These are phyloP conservation scores for Rhinoptilus africanus DNA, from an alignment of 2,113 vertebrate genomes.

Conservation along the genomic window DNA sequence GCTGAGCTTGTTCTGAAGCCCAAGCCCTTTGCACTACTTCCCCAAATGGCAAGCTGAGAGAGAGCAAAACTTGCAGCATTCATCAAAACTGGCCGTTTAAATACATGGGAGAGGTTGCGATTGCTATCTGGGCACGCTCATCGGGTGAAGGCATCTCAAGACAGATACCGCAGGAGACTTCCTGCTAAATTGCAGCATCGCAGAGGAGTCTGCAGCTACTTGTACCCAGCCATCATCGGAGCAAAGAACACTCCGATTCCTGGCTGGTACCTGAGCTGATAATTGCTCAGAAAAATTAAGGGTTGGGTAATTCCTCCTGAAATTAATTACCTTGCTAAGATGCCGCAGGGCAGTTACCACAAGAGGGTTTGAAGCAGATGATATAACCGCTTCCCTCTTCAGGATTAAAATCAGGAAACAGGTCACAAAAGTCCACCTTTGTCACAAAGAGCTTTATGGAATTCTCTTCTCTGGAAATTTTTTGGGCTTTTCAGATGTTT, in stretches of 20 bases:
- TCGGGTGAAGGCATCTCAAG: background rate
- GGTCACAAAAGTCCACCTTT: background rate
- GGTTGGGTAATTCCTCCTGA: slow-evolving; percentile 62
- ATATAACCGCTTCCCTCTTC: slow-evolving; percentile 5
- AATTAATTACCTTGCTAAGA: slow-evolving; percentile 53
- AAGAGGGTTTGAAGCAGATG: background rate
- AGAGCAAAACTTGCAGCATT: background rate
- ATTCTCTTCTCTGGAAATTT: background rate
- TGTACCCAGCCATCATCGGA: slow-evolving; percentile 16
- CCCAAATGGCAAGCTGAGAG: background rate
- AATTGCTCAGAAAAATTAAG: slow-evolving; percentile 69
- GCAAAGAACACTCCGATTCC: slow-evolving; percentile 20
- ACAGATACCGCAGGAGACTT: slow-evolving; percentile 5
- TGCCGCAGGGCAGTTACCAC: slow-evolving; percentile 1
- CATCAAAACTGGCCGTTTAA: background rate
- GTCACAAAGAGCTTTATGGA: background rate
- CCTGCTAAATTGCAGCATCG: background rate
- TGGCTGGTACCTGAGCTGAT: slow-evolving; percentile 62
- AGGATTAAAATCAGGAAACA: background rate
- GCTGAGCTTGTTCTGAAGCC: background rate
- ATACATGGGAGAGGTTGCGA: background rate
- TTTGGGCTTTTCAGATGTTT: background rate
- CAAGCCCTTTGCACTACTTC: background rate
- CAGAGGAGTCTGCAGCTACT: slow-evolving; percentile 58
- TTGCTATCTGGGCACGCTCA: background rate